Conservation (phyloP, 2,113 vertebrate species). For the Boleophthalmus pectinirostris region DNA sequence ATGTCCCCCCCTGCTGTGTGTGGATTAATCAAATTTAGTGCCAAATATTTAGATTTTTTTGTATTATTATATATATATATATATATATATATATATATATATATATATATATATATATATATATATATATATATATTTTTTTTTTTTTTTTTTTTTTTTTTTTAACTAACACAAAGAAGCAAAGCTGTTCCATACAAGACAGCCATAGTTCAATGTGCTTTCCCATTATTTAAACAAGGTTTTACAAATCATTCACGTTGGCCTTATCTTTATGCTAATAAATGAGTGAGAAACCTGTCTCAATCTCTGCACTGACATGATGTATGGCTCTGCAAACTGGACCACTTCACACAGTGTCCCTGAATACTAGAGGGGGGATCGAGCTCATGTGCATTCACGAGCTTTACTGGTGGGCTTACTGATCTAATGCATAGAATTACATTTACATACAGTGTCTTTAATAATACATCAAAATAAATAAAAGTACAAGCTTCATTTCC, state of each 20-base stretch:
- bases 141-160: neutral
- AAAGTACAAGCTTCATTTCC: too few relatives aligned
- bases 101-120: too few relatives aligned
- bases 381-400: neutral
- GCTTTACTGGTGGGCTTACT: conserved; percentile 17
- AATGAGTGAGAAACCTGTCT: conserved; percentile 29
- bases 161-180: neutral
- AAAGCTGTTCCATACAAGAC: neutral
- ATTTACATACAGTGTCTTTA: too few relatives aligned
- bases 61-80: too few relatives aligned
- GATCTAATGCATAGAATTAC: neutral
- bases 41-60: neutral
- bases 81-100: too few relatives aligned
- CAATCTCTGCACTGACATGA: conserved; percentile 29
- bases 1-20: neutral
- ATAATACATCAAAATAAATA: too few relatives aligned
- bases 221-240: conserved; percentile 6
- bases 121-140: too few relatives aligned
- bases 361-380: conserved; percentile 31
- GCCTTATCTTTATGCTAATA: conserved; percentile 40
- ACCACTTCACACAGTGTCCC: conserved; percentile 19
- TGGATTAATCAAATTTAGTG: neutral
- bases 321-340: conserved; percentile 31
- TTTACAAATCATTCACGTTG: conserved; percentile 20
- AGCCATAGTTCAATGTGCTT: neutral